Evolutionary conservation across 1,140 invertebrate species (phyloP).

Genomic region (Trichonephila clavipes): DNA sequence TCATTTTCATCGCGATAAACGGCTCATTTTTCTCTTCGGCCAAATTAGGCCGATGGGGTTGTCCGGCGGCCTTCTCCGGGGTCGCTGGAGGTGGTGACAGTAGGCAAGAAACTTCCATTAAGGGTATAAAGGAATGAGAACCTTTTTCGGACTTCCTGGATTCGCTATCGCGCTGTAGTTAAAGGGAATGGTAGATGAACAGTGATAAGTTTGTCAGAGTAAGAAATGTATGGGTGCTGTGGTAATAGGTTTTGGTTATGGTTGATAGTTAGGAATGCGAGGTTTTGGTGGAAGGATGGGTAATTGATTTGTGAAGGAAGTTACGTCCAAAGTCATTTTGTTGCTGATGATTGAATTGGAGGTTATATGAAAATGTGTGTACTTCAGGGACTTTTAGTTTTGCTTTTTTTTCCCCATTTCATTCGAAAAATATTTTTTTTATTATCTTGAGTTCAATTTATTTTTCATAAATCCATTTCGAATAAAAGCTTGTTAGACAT

Average conservation of each 20-base stretch:
- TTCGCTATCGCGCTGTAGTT: not conserved
- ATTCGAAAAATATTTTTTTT: too few species aligned
- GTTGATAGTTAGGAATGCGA: not conserved
- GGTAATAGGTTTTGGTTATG: not conserved
- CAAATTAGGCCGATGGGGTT: slow-evolving; percentile 10
- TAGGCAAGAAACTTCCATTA: not conserved
- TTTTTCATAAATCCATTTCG: too few species aligned
- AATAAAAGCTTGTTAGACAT: too few species aligned
- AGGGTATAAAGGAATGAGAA: not conserved
- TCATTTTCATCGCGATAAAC: slow-evolving; percentile 44
- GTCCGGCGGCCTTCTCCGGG: not conserved
- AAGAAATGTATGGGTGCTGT: not conserved
- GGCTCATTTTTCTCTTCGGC: slow-evolving; percentile 24
- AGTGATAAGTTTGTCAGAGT: not conserved
- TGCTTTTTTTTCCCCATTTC: too few species aligned
- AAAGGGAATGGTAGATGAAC: not conserved
- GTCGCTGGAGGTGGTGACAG: not conserved
- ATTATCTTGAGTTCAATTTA: too few species aligned
- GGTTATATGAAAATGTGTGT: too few species aligned
- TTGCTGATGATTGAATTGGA: too few species aligned
- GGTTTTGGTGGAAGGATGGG: not conserved
- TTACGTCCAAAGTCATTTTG: too few species aligned
- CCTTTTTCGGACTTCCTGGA: not conserved
- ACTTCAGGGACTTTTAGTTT: too few species aligned
- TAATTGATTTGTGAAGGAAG: too few species aligned